Evolutionary conservation across 2,113 vertebrate species (phyloP), one percentile per base, ranked within the genome.

Genomic region (Tachysurus fulvidraco): DNA sequence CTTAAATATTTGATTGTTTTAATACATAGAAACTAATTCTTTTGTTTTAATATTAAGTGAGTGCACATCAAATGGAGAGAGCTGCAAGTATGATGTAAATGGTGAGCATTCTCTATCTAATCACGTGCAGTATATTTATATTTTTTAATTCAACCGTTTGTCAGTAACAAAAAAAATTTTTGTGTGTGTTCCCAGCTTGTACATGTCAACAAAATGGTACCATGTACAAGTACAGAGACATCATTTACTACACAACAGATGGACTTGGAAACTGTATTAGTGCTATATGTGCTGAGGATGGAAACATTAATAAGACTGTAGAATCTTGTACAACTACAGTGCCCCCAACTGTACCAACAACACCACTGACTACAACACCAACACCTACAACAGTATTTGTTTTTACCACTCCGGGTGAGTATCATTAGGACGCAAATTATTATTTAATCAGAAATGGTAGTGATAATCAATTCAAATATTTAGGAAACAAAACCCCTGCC

Each of bases 231-330:
- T 96, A 94, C 0, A 93, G 94, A 0, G 94, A 91, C 0, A 89
- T 94, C 7, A 94, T 98, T 83, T 99, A 99, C 91, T 89, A 95
- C 86, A 98, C 96, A 0, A 95, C 95, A 0, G 98, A 99, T 16
- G 97, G 97, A 21, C 91, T 90, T 0, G 97, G 96, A 36, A 91
- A 94, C 36, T 99, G 98, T 86, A 95, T 99, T 41, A 93, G 88
- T 0, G 97, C 96, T 77, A 82, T 1, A 17, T 99, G 98, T 82
- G 93, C 92, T 6, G 67, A 67, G 6, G 94, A 97, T 7, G 96
- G 96, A 62, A 95, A 92, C 0, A 86, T 98, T 36, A 46, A 84
- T 0, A 96, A 96, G 83, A 17, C 0, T 0, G 17, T 95, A 0
- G 36, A 88, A 0, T 0, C n/a, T 0, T 97, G 97, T 86, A 0